phyloP scores from a whole-genome alignment of 2,888 invertebrate genomes.

The Andrena praecox region DNA sequence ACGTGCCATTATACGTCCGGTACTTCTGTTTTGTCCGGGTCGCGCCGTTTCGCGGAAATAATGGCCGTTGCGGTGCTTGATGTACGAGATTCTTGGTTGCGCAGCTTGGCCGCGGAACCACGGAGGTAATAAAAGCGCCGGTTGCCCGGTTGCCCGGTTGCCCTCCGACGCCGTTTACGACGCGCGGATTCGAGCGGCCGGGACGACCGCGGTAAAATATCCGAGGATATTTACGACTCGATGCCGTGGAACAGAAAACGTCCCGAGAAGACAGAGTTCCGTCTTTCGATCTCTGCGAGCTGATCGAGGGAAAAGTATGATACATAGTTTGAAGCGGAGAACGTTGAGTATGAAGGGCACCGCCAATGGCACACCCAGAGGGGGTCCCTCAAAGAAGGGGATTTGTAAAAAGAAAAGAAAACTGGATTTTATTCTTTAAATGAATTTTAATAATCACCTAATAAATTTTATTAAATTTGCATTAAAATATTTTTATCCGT shows the following conservation, averaged over 20 bases:
- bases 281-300: background rate
- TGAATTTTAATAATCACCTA: too few species aligned
- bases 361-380: too few species aligned
- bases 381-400: too few species aligned
- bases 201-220: background rate
- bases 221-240: constrained; percentile 9
- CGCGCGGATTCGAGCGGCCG: background rate
- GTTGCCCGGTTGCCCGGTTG: background rate
- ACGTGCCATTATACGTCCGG: constrained; percentile 64
- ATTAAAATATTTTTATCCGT: too few species aligned
- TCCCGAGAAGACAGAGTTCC: background rate
- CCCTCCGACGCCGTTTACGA: constrained; percentile 21
- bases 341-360: background rate
- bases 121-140: constrained; percentile 25
- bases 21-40: constrained; percentile 50
- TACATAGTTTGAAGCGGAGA: background rate
- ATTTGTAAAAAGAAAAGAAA: too few species aligned
- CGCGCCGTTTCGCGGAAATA: constrained; percentile 54
- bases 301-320: background rate
- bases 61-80: constrained; percentile 29
- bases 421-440: too few species aligned
- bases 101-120: constrained; percentile 39
- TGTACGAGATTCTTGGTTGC: constrained; percentile 12
- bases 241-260: background rate
- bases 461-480: too few species aligned